Base-by-base conservation (phyloP, 2,797 vertebrate genomes). In the Acipenser transmontanus region DNA sequence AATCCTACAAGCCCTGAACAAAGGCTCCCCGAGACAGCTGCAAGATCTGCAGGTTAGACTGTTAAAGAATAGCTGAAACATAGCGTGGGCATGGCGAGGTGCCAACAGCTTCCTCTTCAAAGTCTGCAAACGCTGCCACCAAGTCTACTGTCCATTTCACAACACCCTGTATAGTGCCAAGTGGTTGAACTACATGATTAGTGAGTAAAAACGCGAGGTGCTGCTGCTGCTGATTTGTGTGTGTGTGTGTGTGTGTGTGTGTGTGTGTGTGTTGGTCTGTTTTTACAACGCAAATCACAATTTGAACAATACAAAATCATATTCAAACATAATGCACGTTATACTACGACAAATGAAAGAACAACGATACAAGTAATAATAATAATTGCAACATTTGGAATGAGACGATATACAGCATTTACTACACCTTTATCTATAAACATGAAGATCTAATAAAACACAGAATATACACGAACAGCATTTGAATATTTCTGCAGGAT, bases 21-120 rank as follows among this genome's bases (percentile, higher is more conserved):
- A 82, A 83, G 83, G 82, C 79, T 68, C 72, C 68, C 67, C 54
- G 67, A 73, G 79, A 80, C 83, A 84, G 81, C 82, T 81, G 81
- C 85, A 83, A 71, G 6, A 72, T 77, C 73, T 72, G 74, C 66
- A 56, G 79, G 74, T 70, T 71, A 66, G 77, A 76, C 71, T 78
- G 84, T 47, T 84, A 76, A 77, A 34, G 6, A n/a, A 1, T 65
- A 63, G 74, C 68, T 1, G 66, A 68, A 14, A 59, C 61, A 47
- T 6, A 0, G 2, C 4, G 0, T 11, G 84, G 81, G 85, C 17
- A 17, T 77, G 87, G 87, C 81, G 80, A 81, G 77, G 78, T 49
- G 80, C 84, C 86, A 89, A 77, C 75, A 2, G 0, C 56, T 73
- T 68, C 68, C 68, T 78, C 81, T 81, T 81, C 76, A 82, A 85